A percentile compares a stretch with the other conserved stretches of the same genome.
Conservation (phyloP, 1,140 invertebrate species). For the Rhizoglyphus robini region DNA sequence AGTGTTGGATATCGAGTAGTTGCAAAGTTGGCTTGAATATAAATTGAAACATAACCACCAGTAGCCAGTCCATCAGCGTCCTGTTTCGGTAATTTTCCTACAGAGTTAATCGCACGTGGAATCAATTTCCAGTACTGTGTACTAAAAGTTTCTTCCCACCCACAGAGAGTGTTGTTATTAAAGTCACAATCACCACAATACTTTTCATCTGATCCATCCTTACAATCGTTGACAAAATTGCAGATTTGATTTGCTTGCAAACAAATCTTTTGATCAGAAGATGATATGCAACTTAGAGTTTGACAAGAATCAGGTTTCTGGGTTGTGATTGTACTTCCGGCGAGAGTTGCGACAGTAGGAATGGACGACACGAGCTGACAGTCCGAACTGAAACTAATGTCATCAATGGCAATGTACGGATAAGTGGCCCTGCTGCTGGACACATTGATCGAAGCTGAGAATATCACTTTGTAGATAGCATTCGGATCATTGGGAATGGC, state of each 20-base stretch:
- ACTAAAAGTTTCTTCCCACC: conserved; percentile 9
- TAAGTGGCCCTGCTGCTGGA: background rate
- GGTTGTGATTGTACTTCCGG: no score
- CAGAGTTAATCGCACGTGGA: background rate
- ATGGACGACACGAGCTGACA: no score
- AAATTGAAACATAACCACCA: no score
- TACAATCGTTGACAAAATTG: background rate
- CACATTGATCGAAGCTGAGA: background rate
- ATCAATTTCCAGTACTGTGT: background rate
- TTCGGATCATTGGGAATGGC: background rate
- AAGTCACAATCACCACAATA: conserved; percentile 21
- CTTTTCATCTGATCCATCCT: background rate
- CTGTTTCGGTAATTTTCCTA: background rate
- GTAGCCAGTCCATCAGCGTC: no score
- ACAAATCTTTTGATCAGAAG: background rate
- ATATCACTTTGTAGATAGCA: background rate
- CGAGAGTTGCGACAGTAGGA: no score
- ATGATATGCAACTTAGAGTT: no score
- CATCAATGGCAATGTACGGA: conserved; percentile 24
- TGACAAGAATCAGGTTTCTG: no score
- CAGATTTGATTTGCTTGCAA: background rate
- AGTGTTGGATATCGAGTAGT: no score
- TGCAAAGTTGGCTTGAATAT: no score
- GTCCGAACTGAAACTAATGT: conserved; percentile 24
- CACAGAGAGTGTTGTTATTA: conserved; percentile 20